Conservation (phyloP, 2,888 invertebrate genomes). For the Leptinotarsa rubiginosa region DNA sequence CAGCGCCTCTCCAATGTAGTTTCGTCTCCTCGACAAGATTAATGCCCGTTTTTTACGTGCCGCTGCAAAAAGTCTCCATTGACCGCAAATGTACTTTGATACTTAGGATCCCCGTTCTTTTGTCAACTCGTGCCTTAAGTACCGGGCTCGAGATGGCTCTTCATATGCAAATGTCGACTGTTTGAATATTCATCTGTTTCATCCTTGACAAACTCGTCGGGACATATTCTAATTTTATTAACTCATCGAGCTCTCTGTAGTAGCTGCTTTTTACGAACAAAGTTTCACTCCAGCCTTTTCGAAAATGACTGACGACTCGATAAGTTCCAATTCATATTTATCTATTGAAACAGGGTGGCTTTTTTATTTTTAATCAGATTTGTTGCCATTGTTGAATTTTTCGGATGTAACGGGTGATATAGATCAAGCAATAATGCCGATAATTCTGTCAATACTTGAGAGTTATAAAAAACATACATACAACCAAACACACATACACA, state of each 20-base stretch:
- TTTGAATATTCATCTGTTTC: slow-evolving; percentile 63
- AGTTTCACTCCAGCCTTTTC: not conserved
- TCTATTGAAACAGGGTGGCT: not conserved
- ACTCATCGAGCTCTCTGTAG: slow-evolving; percentile 38
- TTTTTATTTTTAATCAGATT: no score
- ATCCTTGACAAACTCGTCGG: slow-evolving; percentile 55
- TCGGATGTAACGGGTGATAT: no score
- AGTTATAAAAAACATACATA: no score
- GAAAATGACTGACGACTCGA: not conserved
- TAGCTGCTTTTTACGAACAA: not conserved
- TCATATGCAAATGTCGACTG: slow-evolving; percentile 61
- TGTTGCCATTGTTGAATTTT: no score
- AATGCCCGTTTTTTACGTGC: slow-evolving; percentile 24
- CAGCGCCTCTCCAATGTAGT: slow-evolving; percentile 6
- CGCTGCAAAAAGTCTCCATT: slow-evolving; percentile 23
- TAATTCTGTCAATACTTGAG: no score
- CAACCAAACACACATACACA: no score
- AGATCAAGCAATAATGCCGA: no score
- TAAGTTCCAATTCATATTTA: not conserved
- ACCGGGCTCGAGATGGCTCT: slow-evolving; percentile 54
- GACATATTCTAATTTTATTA: slow-evolving; percentile 57
- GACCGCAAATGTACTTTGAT: slow-evolving; percentile 46
- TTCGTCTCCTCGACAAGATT: slow-evolving; percentile 14
- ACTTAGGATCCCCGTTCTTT: slow-evolving; percentile 45
- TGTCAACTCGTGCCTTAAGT: slow-evolving; percentile 47